Evolutionary conservation across 2,888 invertebrate genomes (phyloP).

Genomic region (Ernsta delagoae): DNA sequence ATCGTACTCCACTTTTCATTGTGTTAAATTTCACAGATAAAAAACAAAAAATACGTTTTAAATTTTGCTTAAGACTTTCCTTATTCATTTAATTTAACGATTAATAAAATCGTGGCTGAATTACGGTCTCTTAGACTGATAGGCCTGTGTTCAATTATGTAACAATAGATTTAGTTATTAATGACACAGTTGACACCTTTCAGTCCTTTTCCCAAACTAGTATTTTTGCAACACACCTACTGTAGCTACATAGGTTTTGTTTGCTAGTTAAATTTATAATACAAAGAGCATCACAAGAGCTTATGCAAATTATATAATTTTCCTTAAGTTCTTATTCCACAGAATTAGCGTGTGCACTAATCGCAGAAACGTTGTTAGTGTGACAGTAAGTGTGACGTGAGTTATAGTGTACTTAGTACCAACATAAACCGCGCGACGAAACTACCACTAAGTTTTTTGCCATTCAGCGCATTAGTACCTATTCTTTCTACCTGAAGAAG

Average conservation of each 20-base stretch:
- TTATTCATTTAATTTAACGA: too few relatives aligned
- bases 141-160: too few relatives aligned
- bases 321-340: slow-evolving; percentile 16
- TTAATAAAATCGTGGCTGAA: too few relatives aligned
- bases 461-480: slow-evolving; percentile 44
- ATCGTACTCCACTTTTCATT: slow-evolving; percentile 25
- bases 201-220: too few relatives aligned
- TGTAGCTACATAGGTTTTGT: too few relatives aligned
- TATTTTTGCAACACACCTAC: too few relatives aligned
- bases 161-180: too few relatives aligned
- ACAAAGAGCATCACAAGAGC: too few relatives aligned
- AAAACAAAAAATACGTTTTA: background rate
- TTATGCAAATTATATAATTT: background rate
- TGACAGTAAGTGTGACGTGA: slow-evolving; percentile 35
- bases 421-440: slow-evolving; percentile 44
- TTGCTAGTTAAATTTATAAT: too few relatives aligned
- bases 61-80: too few relatives aligned
- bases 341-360: slow-evolving; percentile 34
- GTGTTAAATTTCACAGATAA: background rate
- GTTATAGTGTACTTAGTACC: slow-evolving; percentile 43
- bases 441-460: slow-evolving; percentile 48
- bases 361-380: slow-evolving; percentile 28
- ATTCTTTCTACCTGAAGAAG: background rate
- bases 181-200: too few relatives aligned
- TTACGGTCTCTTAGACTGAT: too few relatives aligned